Base-by-base conservation (phyloP, 1,140 invertebrate species). In the Drosophila fuyamai region DNA sequence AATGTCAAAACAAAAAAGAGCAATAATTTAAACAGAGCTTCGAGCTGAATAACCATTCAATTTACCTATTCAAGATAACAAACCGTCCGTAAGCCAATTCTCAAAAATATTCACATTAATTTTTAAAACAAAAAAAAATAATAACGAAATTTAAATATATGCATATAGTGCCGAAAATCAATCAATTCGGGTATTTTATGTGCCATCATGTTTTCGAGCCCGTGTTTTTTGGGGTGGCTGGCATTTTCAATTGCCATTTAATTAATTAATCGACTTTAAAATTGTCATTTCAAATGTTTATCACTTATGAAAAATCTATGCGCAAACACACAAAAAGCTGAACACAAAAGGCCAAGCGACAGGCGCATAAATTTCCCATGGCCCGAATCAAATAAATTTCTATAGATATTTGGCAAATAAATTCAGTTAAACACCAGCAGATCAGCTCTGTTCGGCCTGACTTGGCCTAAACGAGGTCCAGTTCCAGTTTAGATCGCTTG, bases 181-280 rank as follows among this genome's bases (percentile, higher is more conserved):
- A 88, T 86, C 79, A 86, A 88, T 76, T 88, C 88, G 23, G 68
- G 65, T 62, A 76, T 82, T 83, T 83, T 79, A 84, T 82, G 55
- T 48, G 51, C 65, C 65, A 70, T 71, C 27, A 59, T 71, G 53
- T 72, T 67, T 53, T 12, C 16, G 50, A 14, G 38, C 1, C 29
- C 38, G 18, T 58, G 67, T 35, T 62, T 41, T 66, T 67, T 29
- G 38, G 57, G 23, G 14, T 55, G 75, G 67, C 60, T 79, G 76
- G 56, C 76, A 58, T 61, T 66, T 86, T 86, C 82, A 88, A 86
- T 86, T 86, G 83, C 29, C 82, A 79, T 86, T 88, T 88, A 88
- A 88, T 86, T 86, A 86, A 86, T 86, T 86, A 86, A 86, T 82
- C 82, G 82, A 88, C 82, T 88, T 76, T 82, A 79, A 83, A 88